Evolutionary conservation across 2,888 invertebrate species (phyloP), one percentile per base, ranked within the genome.

Genomic region (Cosmopolites sordidus): DNA sequence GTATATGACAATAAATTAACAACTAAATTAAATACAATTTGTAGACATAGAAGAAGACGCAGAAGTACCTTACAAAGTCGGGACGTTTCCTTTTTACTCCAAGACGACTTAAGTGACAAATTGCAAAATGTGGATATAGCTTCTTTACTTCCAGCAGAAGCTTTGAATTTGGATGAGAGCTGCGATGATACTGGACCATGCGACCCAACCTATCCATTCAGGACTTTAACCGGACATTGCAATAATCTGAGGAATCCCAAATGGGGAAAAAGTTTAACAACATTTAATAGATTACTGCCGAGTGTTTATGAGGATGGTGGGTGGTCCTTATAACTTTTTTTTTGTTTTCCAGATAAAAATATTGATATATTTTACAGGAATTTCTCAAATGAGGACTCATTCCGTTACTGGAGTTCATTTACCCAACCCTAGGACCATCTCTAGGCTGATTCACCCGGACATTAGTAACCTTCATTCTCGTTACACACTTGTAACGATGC

Each of bases 401-500:
- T 85, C 90, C 0, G 83, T 87, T 0, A 87, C 87, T 0, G 93
- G 94, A 2, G 75, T 77, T 0, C 82, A 83, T 0, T 75, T 96
- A 15, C 95, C 95, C 0, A 92, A 92, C 17, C 92, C 95, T 0
- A 79, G 96, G 37, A 78, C 86, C 0, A 83, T 96, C 30, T 94
- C 94, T 0, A 88, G 92, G 0, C 83, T 86, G 1, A 88, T 96
- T 43, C 96, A 96, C 72, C 90, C 92, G 0, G 93, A 94, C 66
- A 91, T 93, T 54, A 92, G 92, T 27, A 90, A 93, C 69, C 77
- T 93, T 15, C 92, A 93, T 68, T 86, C 86, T 0, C 79, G 92
- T 4, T 94, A 95, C 73, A 89, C 92, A 0, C 76, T 95, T 14
- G 90, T 95, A 88, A 82, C 89, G 37, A 96, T 96, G 95, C 95